These are phyloP conservation scores for Drosophila littoralis DNA, from an alignment of 1,140 invertebrate genomes.

Conservation along the genomic window DNA sequence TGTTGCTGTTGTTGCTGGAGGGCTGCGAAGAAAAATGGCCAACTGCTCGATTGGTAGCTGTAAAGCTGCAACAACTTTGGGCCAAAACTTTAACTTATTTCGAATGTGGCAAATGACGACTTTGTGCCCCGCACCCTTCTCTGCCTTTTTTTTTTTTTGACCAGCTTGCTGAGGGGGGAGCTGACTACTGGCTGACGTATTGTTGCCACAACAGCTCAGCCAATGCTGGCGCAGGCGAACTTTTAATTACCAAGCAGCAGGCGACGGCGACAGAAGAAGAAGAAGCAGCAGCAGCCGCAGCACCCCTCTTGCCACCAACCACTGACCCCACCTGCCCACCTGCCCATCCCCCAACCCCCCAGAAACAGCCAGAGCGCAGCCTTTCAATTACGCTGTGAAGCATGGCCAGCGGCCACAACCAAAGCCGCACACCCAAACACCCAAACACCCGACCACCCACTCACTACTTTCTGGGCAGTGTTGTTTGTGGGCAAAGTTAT, in stretches of 20 bases:
- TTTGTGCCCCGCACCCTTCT: conserved; percentile 4
- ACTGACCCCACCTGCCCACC: neutral
- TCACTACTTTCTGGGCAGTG: conserved; percentile 15
- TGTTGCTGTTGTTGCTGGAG: neutral
- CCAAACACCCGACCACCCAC: neutral
- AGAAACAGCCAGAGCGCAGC: conserved; percentile 1
- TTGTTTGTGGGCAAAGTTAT: conserved; percentile 38
- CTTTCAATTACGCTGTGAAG: conserved; percentile 74
- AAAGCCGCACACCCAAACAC: neutral
- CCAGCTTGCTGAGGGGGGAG: conserved; percentile 11
- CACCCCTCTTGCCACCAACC: neutral
- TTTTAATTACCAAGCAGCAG: conserved; percentile 79
- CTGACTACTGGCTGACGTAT: conserved; percentile 69
- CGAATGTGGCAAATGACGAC: conserved; percentile 65
- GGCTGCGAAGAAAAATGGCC: conserved; percentile 25
- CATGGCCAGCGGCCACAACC: conserved; percentile 59
- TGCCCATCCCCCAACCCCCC: neutral
- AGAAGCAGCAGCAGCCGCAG: conserved; percentile 21
- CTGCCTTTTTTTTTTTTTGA: neutral
- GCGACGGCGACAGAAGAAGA: conserved; percentile 25
- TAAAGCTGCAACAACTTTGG: conserved; percentile 49
- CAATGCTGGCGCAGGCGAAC: conserved; percentile 67
- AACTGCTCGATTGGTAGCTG: conserved; percentile 29
- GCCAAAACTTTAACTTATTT: conserved; percentile 74
- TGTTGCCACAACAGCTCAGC: conserved; percentile 64